A percentile compares a stretch with the other conserved stretches of the same genome.
Evolutionary conservation across 2,888 invertebrate genomes (phyloP).

Genomic region (Bursaphelenchus okinawaensis): DNA sequence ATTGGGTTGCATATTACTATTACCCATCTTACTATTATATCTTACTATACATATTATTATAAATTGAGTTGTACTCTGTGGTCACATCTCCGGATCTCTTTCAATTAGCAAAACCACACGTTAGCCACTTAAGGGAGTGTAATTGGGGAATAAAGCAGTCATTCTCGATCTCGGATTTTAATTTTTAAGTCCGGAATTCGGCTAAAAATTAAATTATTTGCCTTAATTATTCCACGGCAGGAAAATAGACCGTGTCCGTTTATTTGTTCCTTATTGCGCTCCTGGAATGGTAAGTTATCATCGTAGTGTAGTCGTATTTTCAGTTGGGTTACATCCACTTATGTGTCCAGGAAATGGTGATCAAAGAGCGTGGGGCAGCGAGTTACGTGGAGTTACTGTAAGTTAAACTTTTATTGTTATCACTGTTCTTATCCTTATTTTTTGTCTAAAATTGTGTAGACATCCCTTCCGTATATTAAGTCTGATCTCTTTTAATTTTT

Average conservation of each 20-base stretch:
- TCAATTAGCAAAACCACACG: no score
- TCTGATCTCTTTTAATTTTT: slow-evolving; percentile 23
- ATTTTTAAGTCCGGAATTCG: no score
- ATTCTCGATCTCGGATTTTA: no score
- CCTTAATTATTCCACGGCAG: background rate
- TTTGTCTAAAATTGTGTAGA: background rate
- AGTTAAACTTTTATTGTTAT: slow-evolving; percentile 1
- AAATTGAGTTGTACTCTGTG: no score
- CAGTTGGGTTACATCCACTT: slow-evolving; percentile 54
- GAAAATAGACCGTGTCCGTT: background rate
- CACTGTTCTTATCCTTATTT: slow-evolving; percentile 2
- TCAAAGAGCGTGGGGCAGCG: slow-evolving; percentile 37
- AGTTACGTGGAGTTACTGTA: slow-evolving; percentile 40
- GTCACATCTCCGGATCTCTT: no score
- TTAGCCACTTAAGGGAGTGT: no score
- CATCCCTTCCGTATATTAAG: no score
- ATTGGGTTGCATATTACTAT: no score
- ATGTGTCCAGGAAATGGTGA: slow-evolving; percentile 37
- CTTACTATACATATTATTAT: no score
- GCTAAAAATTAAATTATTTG: no score
- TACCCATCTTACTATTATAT: no score
- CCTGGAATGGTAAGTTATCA: slow-evolving; percentile 15
- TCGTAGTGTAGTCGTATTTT: slow-evolving; percentile 10
- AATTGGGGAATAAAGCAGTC: no score
- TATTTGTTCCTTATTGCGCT: background rate